Conservation (phyloP, 2,797 vertebrate genomes). For the Anguilla marmorata region DNA sequence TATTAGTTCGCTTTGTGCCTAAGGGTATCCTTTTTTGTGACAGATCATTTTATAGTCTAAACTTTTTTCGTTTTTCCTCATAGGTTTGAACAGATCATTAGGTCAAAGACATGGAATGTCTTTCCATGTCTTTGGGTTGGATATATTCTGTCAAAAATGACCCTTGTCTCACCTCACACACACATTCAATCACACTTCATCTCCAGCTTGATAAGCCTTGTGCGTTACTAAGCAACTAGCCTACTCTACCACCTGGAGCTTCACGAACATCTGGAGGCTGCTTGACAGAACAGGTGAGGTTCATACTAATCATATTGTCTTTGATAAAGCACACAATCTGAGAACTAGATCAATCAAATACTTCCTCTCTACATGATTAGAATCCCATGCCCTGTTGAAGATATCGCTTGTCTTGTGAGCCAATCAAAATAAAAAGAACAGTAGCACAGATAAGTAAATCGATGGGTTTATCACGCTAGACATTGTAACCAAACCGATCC, state of each 20-base stretch:
- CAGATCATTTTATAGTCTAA: neutral
- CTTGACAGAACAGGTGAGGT: neutral
- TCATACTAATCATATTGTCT: neutral
- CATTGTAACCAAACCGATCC: neutral
- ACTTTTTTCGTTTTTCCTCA: neutral
- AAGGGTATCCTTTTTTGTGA: neutral
- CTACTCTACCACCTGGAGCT: neutral
- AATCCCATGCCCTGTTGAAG: neutral
- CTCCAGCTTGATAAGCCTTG: neutral
- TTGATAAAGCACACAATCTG: constrained; percentile 25
- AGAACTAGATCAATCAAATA: constrained; percentile 6
- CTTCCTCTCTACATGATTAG: constrained; percentile 22
- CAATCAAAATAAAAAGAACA: constrained; percentile 18
- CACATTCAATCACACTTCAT: neutral
- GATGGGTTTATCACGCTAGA: neutral
- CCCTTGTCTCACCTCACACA: neutral
- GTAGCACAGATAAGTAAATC: constrained; percentile 22
- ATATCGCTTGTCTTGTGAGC: neutral
- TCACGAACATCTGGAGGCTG: constrained; percentile 1
- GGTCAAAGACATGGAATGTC: neutral
- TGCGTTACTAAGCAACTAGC: neutral
- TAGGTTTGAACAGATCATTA: neutral
- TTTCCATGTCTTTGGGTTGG: neutral
- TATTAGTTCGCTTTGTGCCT: neutral
- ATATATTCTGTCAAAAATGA: neutral